Base-by-base conservation (phyloP, 2,888 invertebrate species). In the Drosophila robusta region DNA sequence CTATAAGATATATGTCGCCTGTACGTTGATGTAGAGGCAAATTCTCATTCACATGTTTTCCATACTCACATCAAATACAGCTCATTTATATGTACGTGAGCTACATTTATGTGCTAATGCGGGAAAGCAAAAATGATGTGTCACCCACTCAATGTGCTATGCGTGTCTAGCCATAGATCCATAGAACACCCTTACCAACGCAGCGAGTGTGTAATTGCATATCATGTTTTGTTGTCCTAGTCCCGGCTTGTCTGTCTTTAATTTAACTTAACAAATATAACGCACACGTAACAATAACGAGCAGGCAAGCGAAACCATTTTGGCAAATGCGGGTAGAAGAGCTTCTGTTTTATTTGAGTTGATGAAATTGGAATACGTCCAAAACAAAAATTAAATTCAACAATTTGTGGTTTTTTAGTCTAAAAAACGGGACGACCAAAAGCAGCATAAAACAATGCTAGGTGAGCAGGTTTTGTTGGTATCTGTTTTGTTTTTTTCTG, bases 301-400 rank as follows among this genome's bases (percentile, higher is more conserved):
- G 36, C 32, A 29, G 34, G 42, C 34, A 41, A 55, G 42, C 63
- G 75, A 70, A 78, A 75, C 61, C 65, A 75, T 75, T 78, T 75
- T 61, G 56, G 42, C 45, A 66, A 75, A 3, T 55, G 24, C 24
- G 61, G 54, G 46, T 16, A 38, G 26, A 38, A 18, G 39, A 52
- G 8, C 26, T 22, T 34, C 41, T 46, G 34, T 42, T 55, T 67
- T 76, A 70, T 70, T 65, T 70, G 70, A 77, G 84, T 77, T 83
- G 77, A 80, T 83, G 74, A 78, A 81, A 70, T 84, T 81, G 85
- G 85, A 84, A 78, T 76, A 67, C 70, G 64, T 78, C 81, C 85
- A 81, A 74, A 80, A 74, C 71, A 67, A 68, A 81, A 84, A 81
- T 84, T 78, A 81, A 84, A 81, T 78, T 80, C 66, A 84, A 75